These are phyloP conservation scores for Helicoverpa zea DNA, from an alignment of 1,140 invertebrate species.

Conservation along the genomic window DNA sequence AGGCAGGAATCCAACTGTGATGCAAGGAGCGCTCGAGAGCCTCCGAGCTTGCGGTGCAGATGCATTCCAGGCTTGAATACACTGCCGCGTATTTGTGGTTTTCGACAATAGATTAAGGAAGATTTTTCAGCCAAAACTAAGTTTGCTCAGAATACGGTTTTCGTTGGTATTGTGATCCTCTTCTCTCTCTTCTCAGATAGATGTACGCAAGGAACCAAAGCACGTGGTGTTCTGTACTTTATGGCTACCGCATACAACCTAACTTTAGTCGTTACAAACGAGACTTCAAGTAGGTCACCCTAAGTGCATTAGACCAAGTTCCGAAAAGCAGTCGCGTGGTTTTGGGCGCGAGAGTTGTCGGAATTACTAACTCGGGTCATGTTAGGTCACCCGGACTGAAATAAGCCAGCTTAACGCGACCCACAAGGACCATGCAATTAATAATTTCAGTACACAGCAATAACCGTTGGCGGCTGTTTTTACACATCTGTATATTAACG, in stretches of 20 bases:
- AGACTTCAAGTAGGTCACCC: conserved; percentile 27
- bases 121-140: background rate
- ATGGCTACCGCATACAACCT: background rate
- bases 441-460: conserved; percentile 12
- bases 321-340: conserved; percentile 11
- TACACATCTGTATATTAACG: conserved; percentile 43
- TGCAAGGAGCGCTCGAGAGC: conserved; percentile 7
- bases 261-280: background rate
- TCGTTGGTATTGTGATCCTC: background rate
- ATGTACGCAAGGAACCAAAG: background rate
- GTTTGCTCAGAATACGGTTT: no score
- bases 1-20: conserved; percentile 31
- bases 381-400: background rate
- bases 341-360: conserved; percentile 1
- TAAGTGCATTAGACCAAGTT: conserved; percentile 29
- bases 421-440: conserved; percentile 21
- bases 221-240: conserved; percentile 2
- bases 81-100: background rate
- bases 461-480: conserved; percentile 31
- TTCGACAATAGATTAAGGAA: background rate
- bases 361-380: conserved; percentile 4
- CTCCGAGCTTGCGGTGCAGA: conserved; percentile 11
- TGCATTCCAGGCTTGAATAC: conserved; percentile 16
- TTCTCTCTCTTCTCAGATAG: background rate
- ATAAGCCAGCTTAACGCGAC: background rate